Evolutionary conservation across 2,113 vertebrate species (phyloP), one percentile per base, ranked within the genome.

Genomic region (Morone saxatilis): DNA sequence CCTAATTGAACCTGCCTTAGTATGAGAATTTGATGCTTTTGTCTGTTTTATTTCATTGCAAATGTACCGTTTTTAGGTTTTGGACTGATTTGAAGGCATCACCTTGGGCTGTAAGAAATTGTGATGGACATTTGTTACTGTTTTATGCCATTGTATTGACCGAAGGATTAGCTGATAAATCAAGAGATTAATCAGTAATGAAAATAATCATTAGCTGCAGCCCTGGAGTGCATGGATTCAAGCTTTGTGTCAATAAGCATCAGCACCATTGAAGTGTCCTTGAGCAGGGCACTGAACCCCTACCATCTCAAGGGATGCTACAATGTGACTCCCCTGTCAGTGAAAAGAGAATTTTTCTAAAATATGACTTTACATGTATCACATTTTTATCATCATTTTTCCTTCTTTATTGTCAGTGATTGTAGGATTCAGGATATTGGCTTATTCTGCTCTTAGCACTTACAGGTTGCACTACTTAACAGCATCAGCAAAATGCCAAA

Each of bases 401-500:
- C 4, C 43, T 9, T 41, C 17, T 66, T 73, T 40, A 20, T 54
- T 31, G 38, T 79, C 9, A 43, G 50, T 71, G 50, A 76, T 51
- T 12, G 13, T 36, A 65, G 20, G 41, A 76, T 38, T 45, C 40
- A 50, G 40, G n/a, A 40, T 22, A 50, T 25, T 38, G 43, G 45
- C 14, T 16, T 36, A 66, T 56, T 57, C 65, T 83, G 60, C 54
- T 78, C 61, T 76, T 62, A 47, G 25, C 40, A 40, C 66, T 72
- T 71, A 53, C 40, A 65, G 68, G 40, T 60, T 54, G 8, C 16
- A 25, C 11, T 63, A 19, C 63, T 78, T 60, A 45, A 66, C 41
- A 70, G 54, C 66, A 81, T 75, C 76, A 84, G 76, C 71, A 75
- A 84, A 85, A 80, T 6, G 11, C 31, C 45, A 77, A 73, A 85